Conservation (phyloP, 2,113 vertebrate species). For the Pelmatolapia mariae region DNA sequence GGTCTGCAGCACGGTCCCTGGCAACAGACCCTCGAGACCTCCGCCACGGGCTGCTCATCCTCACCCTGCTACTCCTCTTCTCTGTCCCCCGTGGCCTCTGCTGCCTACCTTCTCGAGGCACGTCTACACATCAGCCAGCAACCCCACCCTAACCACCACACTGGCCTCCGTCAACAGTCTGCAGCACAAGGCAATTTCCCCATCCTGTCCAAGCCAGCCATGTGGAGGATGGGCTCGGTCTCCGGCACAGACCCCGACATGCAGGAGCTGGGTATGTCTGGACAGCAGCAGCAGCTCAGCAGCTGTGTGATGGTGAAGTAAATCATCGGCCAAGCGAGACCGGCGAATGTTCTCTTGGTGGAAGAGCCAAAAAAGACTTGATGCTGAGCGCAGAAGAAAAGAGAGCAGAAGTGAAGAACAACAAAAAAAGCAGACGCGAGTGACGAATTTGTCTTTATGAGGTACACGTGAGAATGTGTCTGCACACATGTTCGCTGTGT, state of each 20-base stretch:
- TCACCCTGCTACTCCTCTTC: slow-evolving; percentile 67
- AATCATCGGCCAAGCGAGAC: not conserved
- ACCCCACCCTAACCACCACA: slow-evolving; percentile 25
- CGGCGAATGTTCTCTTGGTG: not conserved
- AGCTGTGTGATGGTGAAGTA: slow-evolving; percentile 90
- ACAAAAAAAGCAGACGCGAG: slow-evolving; percentile 20
- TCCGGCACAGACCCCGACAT: slow-evolving; percentile 45
- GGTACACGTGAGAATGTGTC: slow-evolving; percentile 25
- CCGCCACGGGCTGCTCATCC: slow-evolving; percentile 38
- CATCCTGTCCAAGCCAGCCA: slow-evolving; percentile 67
- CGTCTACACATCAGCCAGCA: slow-evolving; percentile 82
- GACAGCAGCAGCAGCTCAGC: slow-evolving; percentile 73
- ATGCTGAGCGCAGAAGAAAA: not conserved
- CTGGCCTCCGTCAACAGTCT: slow-evolving; percentile 46
- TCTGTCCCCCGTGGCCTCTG: slow-evolving; percentile 79
- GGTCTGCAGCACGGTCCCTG: slow-evolving; percentile 55
- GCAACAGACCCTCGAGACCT: slow-evolving; percentile 46
- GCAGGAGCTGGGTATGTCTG: slow-evolving; percentile 56
- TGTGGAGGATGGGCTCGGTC: slow-evolving; percentile 75
- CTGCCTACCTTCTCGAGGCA: slow-evolving; percentile 83
- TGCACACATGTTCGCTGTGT: not conserved
- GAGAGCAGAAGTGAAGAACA: not conserved
- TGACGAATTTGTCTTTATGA: not conserved
- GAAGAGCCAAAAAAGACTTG: not conserved
- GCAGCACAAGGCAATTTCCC: slow-evolving; percentile 37